Evolutionary conservation across 2,888 invertebrate genomes (phyloP).

Genomic region (Xylota segnis): DNA sequence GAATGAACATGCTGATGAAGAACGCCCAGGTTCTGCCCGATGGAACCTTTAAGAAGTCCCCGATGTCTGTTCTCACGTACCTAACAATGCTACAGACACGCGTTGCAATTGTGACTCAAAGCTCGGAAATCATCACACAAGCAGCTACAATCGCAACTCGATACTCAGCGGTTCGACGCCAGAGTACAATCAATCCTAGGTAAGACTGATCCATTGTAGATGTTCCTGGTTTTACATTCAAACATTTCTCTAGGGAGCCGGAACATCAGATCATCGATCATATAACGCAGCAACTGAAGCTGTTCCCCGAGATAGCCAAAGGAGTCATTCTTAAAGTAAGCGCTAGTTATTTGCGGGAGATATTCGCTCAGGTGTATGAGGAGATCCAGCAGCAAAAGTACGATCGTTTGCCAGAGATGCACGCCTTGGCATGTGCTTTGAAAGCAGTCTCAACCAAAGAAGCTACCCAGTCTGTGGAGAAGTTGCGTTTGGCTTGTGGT

Average conservation of each 20-base stretch:
- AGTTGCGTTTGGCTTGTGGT: slow-evolving; percentile 94
- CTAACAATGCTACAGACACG: slow-evolving; percentile 96
- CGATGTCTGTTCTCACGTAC: slow-evolving; percentile 92
- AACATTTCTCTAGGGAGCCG: slow-evolving; percentile 87
- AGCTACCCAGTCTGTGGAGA: slow-evolving; percentile 90
- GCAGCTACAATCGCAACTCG: slow-evolving; percentile 94
- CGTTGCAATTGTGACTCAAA: slow-evolving; percentile 91
- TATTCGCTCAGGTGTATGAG: slow-evolving; percentile 91
- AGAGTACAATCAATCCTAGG: slow-evolving; percentile 93
- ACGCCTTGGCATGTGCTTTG: slow-evolving; percentile 94
- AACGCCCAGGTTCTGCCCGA: slow-evolving; percentile 96
- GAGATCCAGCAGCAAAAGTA: slow-evolving; percentile 92
- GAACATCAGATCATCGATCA: slow-evolving; percentile 97
- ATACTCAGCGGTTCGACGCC: slow-evolving; percentile 95
- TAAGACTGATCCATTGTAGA: slow-evolving; percentile 84
- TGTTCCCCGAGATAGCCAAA: slow-evolving; percentile 93
- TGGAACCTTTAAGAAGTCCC: slow-evolving; percentile 93
- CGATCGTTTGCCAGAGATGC: slow-evolving; percentile 92
- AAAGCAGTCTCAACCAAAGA: slow-evolving; percentile 93
- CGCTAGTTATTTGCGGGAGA: slow-evolving; percentile 87
- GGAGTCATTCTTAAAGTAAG: slow-evolving; percentile 91
- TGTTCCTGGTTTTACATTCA: slow-evolving; percentile 1
- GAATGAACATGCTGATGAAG: slow-evolving; percentile 96
- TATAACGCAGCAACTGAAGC: slow-evolving; percentile 96
- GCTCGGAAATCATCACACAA: slow-evolving; percentile 89